phyloP scores from a whole-genome alignment of 2,888 invertebrate species.

The Lithophane socia region DNA sequence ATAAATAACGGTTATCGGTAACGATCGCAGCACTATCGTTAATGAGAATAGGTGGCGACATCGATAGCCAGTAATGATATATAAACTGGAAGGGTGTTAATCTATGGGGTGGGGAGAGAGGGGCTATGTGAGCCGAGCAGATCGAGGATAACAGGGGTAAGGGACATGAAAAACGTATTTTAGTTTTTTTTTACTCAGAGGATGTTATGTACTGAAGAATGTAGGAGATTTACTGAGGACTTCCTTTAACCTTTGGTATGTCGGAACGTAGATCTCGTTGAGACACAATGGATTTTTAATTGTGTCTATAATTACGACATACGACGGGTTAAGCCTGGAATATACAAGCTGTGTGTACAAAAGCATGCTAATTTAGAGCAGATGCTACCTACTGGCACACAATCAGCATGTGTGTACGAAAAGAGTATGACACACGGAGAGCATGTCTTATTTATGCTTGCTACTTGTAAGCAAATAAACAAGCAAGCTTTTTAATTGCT shows the following conservation, averaged over 20 bases:
- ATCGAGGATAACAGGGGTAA: conserved; percentile 43
- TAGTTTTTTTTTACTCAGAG: conserved; percentile 44
- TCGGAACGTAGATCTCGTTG: too few species aligned
- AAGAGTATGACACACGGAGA: background rate
- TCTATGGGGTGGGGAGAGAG: conserved; percentile 42
- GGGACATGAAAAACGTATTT: conserved; percentile 13
- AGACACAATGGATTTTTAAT: too few species aligned
- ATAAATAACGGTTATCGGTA: conserved; percentile 59
- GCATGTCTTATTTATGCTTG: too few species aligned
- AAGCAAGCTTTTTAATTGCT: background rate
- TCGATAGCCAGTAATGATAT: conserved; percentile 68
- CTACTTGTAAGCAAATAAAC: background rate
- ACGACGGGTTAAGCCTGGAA: too few species aligned
- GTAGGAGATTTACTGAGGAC: conserved; percentile 23
- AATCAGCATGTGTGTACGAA: background rate
- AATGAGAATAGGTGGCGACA: conserved; percentile 67
- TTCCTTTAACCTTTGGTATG: too few species aligned
- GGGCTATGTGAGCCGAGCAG: conserved; percentile 49
- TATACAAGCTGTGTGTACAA: background rate
- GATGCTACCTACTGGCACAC: background rate
- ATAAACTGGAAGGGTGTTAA: conserved; percentile 67
- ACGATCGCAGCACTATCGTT: conserved; percentile 59
- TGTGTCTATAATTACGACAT: too few species aligned
- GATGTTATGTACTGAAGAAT: conserved; percentile 7
- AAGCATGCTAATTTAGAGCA: background rate